Evolutionary conservation across 2,797 vertebrate species (phyloP), one percentile per base, ranked within the genome.

Genomic region (Gila robusta): DNA sequence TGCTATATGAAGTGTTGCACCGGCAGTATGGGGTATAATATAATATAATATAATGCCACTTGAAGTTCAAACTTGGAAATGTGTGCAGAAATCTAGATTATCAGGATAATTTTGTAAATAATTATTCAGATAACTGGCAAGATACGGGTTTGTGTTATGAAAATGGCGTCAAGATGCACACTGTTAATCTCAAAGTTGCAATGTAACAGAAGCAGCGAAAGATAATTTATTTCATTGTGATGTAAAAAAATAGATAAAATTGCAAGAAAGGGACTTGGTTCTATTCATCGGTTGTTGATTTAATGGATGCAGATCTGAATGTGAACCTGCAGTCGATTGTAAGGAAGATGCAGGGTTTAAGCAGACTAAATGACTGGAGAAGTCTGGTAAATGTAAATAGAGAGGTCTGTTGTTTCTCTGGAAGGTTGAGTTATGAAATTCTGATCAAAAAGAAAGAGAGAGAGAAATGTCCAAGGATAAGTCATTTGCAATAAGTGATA

Each of bases 1-100:
- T 12, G 5, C 62, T 84, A 83, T 86, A 83, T 83, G 88, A 87
- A 87, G 79, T 81, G 84, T 28, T 7, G 70, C 17, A 39, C 73
- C 5, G 41, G 86, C 44, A 44, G 26, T 47, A 74, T 82, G 44
- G 21, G 35, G 4, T 35, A 23, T 23, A 39, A 23, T 28, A 47
- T 49, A 73, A 41, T 41, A 39, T 10, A n/a, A n/a, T 49, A 32
- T 6, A 74, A 32, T 54, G 32, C 2, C 19, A 32, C 5, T 56
- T 56, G 16, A 49, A 73, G 16, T 16, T 49, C 16, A 64, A 6
- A 28, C 12, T 16, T 66, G 26, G 11, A 77, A 56, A 77, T 56
- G 11, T 56, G 74, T 56, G 49, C 32, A 76, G 6, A 54, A 23
- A 12, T 37, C 19, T 35, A 21, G 5, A 35, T 54, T 76, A 52